Evolutionary conservation across 2,888 invertebrate species (phyloP), one percentile per base, ranked within the genome.

Genomic region (Malachius bipustulatus): DNA sequence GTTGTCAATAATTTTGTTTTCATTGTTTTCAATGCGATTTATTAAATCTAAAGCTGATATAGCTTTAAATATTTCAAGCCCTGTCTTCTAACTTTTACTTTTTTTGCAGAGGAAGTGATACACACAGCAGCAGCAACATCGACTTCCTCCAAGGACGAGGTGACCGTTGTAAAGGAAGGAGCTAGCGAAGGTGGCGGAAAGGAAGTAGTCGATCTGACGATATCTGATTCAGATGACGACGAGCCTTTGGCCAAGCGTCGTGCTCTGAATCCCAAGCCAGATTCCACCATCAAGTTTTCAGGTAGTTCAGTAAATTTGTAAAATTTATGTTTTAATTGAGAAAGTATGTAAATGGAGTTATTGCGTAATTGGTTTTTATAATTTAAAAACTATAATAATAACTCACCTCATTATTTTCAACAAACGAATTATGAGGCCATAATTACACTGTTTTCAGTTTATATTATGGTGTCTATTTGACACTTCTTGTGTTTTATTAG

Each of bases 211-310:
- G 82, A 82, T 60, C 65, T 82, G 43, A 82, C 82, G 0, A 44
- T 70, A n/a, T 80, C 80, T 1, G 81, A 81, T 60, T 79, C 79
- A 0, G 81, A 82, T 41, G 73, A 67, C 40, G 72, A 67, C 39
- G 73, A 79, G 50, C 78, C 79, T 48, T 62, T 75, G 53, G 75
- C 78, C 9, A 67, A 77, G 42, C 64, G 76, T 48, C 64, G 45
- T 33, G 49, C 56, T 27, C 57, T 68, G 3, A 69, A 69, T 31
- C 65, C 70, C 2, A 60, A 59, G 27, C 60, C 63, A 9, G 60
- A 61, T 42, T 57, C 60, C 3, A 62, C 62, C 58, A 62, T 55
- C 37, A 59, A 60, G 45, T 57, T 59, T 48, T 56, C 57, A 43
- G 62, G 62, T 60, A 49, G 53, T 53, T 51, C 45, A 37, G 46